Evolutionary conservation across 2,113 vertebrate species (phyloP), one percentile per base, ranked within the genome.

Genomic region (Odobenus rosmarus): DNA sequence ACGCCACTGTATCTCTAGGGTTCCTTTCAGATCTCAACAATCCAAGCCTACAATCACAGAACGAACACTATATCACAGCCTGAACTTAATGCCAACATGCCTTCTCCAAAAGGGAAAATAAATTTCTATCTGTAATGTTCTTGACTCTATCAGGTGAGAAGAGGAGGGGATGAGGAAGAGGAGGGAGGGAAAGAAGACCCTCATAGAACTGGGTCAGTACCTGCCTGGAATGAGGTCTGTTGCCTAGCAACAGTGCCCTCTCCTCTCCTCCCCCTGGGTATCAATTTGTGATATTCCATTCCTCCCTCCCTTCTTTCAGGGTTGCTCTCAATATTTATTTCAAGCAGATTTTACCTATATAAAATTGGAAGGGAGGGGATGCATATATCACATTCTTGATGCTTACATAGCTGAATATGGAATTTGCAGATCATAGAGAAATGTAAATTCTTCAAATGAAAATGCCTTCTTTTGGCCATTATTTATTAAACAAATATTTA

Each of bases 181-280:
- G 23, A 88, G 13, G 49, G 49, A 89, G 24, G 59, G 6, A 80
- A 76, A 93, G 55, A n/a, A 97, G 90, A 69, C 53, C 64, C 90
- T 59, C 69, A 2, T 26, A 87, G 61, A 90, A 79, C 53, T 3
- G 31, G 42, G 80, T 93, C 90, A 97, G 72, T 64, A 84, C 55
- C 64, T 33, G 23, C 62, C 88, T 39, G 69, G 81, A 93, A 59
- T 55, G 53, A 96, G 81, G 76, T 67, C 0, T 0, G 93, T 93
- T 97, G 86, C 93, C 72, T 93, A 94, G 91, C 84, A 96, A 94
- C 71, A 72, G 28, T 53, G 11, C 53, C 53, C 36, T 80, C 72
- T 77, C 36, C 55, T 55, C 64, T 18, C 39, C 71, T 87, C 39
- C 69, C 74, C 39, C 82, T 83, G 59, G 72, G 49, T 79, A 86